These are phyloP conservation scores for Pseudobourletiella spinata DNA, from an alignment of 1,140 invertebrate genomes.

Conservation along the genomic window DNA sequence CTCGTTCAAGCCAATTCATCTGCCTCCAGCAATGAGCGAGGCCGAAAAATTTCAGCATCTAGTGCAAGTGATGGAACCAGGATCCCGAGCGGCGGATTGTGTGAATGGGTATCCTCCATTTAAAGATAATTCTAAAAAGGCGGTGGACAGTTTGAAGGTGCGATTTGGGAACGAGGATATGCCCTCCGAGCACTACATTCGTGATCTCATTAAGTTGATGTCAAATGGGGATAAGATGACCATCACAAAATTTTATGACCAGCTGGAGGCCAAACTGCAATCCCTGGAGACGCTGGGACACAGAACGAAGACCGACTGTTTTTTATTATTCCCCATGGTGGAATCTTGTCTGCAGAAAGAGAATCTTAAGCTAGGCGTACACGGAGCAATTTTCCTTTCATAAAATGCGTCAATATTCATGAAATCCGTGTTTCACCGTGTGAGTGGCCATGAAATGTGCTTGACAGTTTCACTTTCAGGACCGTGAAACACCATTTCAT, in stretches of 20 bases:
- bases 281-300: conserved; percentile 6
- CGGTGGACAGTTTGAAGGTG: conserved; percentile 1
- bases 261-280: conserved; percentile 6
- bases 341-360: conserved; percentile 39
- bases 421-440: too few species aligned
- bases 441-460: too few species aligned
- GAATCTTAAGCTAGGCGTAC: too few species aligned
- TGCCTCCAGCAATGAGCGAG: conserved; percentile 32
- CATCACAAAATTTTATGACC: conserved; percentile 2
- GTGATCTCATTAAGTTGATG: conserved; percentile 11
- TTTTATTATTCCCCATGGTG: conserved; percentile 28
- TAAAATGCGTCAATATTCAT: too few species aligned
- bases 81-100: conserved; percentile 1
- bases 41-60: conserved; percentile 38
- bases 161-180: conserved; percentile 5
- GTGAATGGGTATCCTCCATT: conserved; percentile 7
- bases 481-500: too few species aligned
- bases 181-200: conserved; percentile 1
- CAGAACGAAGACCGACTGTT: not conserved
- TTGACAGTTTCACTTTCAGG: too few species aligned
- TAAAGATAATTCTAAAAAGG: conserved; percentile 16
- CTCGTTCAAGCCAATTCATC: conserved; percentile 40
- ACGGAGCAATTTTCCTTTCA: too few species aligned
- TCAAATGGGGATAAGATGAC: not conserved
- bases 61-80: not conserved